A percentile compares a stretch with the other conserved stretches of the same genome.
phyloP scores from a whole-genome alignment of 1,140 invertebrate genomes.

The Andricus grossulariae region DNA sequence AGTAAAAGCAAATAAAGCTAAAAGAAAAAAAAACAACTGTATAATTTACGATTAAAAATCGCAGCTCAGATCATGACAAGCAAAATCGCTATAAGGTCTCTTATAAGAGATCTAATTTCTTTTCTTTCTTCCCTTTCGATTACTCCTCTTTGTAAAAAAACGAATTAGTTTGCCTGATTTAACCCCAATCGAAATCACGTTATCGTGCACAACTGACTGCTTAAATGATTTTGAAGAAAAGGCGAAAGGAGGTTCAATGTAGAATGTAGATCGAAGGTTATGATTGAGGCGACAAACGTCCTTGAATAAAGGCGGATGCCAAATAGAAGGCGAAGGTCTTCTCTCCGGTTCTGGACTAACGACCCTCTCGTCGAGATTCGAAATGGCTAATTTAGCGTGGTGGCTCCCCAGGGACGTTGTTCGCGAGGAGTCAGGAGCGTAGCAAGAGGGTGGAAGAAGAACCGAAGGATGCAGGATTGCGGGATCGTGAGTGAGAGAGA shows the following conservation, averaged over 20 bases:
- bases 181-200: conserved; percentile 51
- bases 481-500: conserved; percentile 47
- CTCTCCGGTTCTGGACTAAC: conserved; percentile 47
- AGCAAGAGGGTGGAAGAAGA: conserved; percentile 55
- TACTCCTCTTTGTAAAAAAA: conserved; percentile 39
- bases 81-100: neutral
- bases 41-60: conserved; percentile 23
- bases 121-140: neutral
- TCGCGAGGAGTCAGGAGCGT: conserved; percentile 50
- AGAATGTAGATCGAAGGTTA: conserved; percentile 10
- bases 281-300: neutral
- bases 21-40: neutral
- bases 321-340: neutral
- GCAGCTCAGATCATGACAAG: neutral
- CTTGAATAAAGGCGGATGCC: conserved; percentile 4
- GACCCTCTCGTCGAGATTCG: conserved; percentile 69
- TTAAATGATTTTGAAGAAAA: conserved; percentile 49
- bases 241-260: neutral
- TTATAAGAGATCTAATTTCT: neutral
- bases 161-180: conserved; percentile 63
- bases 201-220: conserved; percentile 48
- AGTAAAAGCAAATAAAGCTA: neutral
- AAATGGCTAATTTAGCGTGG: conserved; percentile 75
- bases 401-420: conserved; percentile 62
- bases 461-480: conserved; percentile 49